These are phyloP conservation scores for Rostratula benghalensis DNA, from an alignment of 2,113 vertebrate genomes.

Conservation along the genomic window DNA sequence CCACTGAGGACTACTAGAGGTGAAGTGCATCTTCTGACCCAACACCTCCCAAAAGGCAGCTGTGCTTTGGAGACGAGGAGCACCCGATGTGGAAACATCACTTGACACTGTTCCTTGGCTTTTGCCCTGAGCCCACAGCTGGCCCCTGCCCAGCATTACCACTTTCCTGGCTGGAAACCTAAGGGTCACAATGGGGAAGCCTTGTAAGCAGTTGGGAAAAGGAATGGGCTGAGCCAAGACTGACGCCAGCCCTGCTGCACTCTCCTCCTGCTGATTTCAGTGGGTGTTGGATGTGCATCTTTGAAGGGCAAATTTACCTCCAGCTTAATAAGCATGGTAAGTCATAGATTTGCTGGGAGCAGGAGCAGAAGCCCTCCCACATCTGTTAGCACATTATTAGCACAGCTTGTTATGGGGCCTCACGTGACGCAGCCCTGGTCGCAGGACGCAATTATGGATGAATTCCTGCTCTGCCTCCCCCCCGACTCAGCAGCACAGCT, in stretches of 20 bases:
- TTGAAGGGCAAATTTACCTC: constrained; percentile 62
- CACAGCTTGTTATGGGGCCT: constrained; percentile 58
- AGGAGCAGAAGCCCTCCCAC: constrained; percentile 50
- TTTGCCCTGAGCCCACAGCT: background rate
- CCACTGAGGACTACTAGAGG: background rate
- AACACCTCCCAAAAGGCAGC: background rate
- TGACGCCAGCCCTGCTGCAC: background rate
- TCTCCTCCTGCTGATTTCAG: background rate
- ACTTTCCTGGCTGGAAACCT: background rate
- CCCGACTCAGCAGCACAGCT: constrained; percentile 67
- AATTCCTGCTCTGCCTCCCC: constrained; percentile 45
- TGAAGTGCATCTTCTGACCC: background rate
- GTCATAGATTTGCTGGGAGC: constrained; percentile 57
- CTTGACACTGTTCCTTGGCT: background rate
- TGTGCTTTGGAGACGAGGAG: background rate
- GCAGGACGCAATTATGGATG: constrained; percentile 54
- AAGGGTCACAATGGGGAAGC: fast-evolving
- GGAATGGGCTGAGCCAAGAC: background rate
- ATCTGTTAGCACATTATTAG: constrained; percentile 69
- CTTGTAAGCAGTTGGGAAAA: background rate
- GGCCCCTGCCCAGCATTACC: background rate
- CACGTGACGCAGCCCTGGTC: constrained; percentile 40
- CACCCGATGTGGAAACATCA: background rate
- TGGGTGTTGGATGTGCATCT: constrained; percentile 11
- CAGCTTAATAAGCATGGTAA: constrained; percentile 52